Evolutionary conservation across 2,888 invertebrate species (phyloP), one percentile per base, ranked within the genome.

Genomic region (Nomada ferruginata): DNA sequence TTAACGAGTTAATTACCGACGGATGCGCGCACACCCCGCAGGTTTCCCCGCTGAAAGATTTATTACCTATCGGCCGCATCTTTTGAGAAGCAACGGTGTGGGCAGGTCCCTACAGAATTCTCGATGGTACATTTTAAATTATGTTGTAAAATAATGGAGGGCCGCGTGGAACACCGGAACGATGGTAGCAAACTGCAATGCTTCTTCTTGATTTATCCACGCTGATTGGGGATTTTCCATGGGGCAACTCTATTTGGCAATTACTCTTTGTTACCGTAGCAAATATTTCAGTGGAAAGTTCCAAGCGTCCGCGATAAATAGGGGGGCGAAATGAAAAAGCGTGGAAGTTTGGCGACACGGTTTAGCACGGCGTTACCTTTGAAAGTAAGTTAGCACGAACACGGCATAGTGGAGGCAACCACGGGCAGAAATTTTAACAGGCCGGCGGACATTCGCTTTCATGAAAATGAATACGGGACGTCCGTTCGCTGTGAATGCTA

Each of bases 391-490:
- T 83, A 3, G 63, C 70, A 20, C 68, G 80, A 64, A 63, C 55
- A n/a, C n/a, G 61, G 66, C 29, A 59, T 70, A 65, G 64, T 3
- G 20, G 42, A 52, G 36, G 18, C 26, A 23, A n/a, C 47, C 13
- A n/a, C n/a, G 55, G 65, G 5, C 64, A 64, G 79, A 83, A 83
- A 83, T 74, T 83, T 81, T 73, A 79, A 73, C 83, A 47, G 75
- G 55, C 70, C 74, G 50, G 64, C 64, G 36, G 79, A 83, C 79
- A 76, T 79, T 75, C 50, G 83, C 69, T 72, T 79, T 84, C 73
- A 83, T 83, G 83, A 83, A 76, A 83, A 84, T 83, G 69, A 83
- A 84, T 83, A 84, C 84, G 60, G 63, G 78, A 69, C 65, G 72
- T 64, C 68, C 82, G 70, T 83, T 73, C 70, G 73, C 29, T 47